Conservation (phyloP, 2,888 invertebrate species). For the Panopea generosa region DNA sequence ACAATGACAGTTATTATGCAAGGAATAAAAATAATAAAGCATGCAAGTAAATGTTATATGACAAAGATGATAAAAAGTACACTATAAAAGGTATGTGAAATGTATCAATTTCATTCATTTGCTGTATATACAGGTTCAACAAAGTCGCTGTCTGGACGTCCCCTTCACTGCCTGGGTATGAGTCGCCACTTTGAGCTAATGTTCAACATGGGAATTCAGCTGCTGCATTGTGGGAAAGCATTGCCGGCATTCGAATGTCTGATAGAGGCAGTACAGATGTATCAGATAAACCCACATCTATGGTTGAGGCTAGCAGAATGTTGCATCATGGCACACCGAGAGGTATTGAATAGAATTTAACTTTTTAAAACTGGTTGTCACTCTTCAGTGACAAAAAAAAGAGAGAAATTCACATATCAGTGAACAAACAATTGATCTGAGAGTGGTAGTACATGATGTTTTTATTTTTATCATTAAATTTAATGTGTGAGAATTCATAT, state of each 20-base stretch:
- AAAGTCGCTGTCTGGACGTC: constrained; percentile 85
- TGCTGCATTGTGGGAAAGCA: constrained; percentile 93
- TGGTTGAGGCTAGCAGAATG: constrained; percentile 98
- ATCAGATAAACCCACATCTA: constrained; percentile 94
- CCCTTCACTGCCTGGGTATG: constrained; percentile 88
- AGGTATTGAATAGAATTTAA: too few relatives aligned
- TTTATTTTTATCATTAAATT: too few relatives aligned
- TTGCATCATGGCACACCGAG: constrained; percentile 83
- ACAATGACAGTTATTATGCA: too few relatives aligned
- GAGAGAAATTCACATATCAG: too few relatives aligned
- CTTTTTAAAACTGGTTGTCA: neutral
- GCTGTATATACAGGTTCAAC: constrained; percentile 17
- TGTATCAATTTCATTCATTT: too few relatives aligned
- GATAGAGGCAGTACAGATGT: constrained; percentile 93
- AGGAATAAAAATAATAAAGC: too few relatives aligned
- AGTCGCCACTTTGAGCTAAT: constrained; percentile 89
- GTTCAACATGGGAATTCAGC: constrained; percentile 93
- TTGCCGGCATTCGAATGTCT: constrained; percentile 96
- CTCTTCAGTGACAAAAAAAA: neutral
- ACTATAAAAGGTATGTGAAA: too few relatives aligned
- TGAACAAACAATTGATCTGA: too few relatives aligned
- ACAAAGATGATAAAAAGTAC: too few relatives aligned
- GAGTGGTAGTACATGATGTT: too few relatives aligned
- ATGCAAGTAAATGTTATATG: too few relatives aligned
- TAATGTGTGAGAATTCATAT: too few relatives aligned